Conservation (phyloP, 2,113 vertebrate genomes). For the Capreolus pygargus region DNA sequence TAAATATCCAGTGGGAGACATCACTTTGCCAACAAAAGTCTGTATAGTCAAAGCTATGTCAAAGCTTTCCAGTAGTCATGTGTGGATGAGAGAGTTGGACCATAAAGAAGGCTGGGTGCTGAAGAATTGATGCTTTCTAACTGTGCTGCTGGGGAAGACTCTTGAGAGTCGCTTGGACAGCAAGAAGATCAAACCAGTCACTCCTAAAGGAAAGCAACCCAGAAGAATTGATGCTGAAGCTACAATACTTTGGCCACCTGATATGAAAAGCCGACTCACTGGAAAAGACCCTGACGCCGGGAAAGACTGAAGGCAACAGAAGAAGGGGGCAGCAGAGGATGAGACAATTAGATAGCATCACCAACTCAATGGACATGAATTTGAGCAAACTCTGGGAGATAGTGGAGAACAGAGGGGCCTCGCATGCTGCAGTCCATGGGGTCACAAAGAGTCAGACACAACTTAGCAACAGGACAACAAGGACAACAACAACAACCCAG, state of each 20-base stretch:
- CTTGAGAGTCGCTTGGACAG: background rate
- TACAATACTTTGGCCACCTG: background rate
- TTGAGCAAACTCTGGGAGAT: background rate
- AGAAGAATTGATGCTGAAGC: background rate
- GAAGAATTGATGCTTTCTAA: background rate
- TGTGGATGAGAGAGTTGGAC: background rate
- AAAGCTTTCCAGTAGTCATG: background rate
- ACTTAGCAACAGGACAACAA: background rate
- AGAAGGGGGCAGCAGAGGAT: background rate
- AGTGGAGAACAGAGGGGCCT: background rate
- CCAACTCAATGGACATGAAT: background rate
- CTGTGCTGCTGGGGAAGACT: background rate
- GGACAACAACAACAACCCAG: background rate
- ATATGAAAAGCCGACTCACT: background rate
- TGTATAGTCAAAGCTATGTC: background rate
- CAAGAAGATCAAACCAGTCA: background rate
- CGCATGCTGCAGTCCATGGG: background rate
- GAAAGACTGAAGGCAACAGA: background rate
- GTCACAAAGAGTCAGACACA: background rate
- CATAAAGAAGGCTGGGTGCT: background rate
- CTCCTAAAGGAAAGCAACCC: background rate
- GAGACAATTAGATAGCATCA: background rate
- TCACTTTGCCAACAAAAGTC: background rate
- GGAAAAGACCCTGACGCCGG: background rate
- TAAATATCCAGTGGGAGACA: background rate